Conservation (phyloP, 2,797 vertebrate genomes). For the Gymnocypris eckloni region DNA sequence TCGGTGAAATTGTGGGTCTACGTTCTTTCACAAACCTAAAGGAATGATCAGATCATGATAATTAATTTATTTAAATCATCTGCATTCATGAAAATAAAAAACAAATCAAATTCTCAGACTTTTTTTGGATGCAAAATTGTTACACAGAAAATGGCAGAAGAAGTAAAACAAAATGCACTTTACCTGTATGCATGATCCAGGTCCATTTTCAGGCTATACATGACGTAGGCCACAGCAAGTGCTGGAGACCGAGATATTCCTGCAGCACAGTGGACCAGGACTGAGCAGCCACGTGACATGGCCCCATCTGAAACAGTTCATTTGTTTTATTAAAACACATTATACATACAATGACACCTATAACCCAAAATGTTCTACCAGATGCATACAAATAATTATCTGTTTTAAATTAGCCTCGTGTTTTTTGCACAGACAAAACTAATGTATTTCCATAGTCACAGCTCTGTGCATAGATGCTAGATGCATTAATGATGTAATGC, state of each 20-base stretch:
- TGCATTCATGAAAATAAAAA: background rate
- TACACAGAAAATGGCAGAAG: background rate
- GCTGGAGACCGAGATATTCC: constrained; percentile 83
- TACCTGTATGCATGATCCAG: constrained; percentile 81
- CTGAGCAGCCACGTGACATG: constrained; percentile 74
- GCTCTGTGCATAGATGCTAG: background rate
- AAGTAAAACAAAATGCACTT: background rate
- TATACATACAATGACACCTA: background rate
- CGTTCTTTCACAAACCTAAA: constrained; percentile 84
- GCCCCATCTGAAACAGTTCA: constrained; percentile 68
- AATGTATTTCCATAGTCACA: background rate
- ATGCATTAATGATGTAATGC: constrained; percentile 32
- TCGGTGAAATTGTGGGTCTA: constrained; percentile 82
- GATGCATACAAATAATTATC: background rate
- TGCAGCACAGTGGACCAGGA: constrained; percentile 81
- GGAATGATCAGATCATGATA: constrained; percentile 21
- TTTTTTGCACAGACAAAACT: background rate
- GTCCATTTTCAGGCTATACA: constrained; percentile 77
- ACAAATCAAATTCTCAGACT: background rate
- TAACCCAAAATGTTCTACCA: background rate
- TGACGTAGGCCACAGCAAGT: constrained; percentile 79
- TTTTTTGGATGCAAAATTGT: background rate
- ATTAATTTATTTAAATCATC: background rate
- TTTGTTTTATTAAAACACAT: background rate
- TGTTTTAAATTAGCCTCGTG: background rate